These are phyloP conservation scores for Plestiodon gilberti DNA, from an alignment of 2,113 vertebrate genomes.

Conservation along the genomic window DNA sequence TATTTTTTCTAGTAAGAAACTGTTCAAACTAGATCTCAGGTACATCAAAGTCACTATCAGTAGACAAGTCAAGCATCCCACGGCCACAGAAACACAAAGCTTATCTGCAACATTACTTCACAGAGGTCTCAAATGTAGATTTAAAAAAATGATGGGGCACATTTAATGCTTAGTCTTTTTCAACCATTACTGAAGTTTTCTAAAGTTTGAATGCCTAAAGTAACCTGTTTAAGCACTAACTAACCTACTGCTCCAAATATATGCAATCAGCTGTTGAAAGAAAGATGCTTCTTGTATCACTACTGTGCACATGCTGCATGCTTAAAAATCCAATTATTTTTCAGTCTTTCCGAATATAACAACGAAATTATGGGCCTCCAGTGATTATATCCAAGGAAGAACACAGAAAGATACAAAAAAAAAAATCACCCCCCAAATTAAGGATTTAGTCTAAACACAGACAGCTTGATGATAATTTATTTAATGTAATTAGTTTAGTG, in stretches of 20 bases:
- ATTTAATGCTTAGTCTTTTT: neutral
- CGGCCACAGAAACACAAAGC: neutral
- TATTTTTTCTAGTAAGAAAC: neutral
- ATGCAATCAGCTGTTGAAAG: neutral
- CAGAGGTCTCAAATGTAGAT: neutral
- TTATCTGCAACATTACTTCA: neutral
- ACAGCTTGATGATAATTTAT: constrained; percentile 21
- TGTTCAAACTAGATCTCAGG: neutral
- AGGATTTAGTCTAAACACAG: constrained; percentile 26
- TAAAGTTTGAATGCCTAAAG: neutral
- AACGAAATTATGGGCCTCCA: constrained; percentile 4
- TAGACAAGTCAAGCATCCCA: neutral
- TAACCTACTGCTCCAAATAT: constrained; percentile 12
- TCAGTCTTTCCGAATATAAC: neutral
- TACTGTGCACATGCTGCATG: neutral
- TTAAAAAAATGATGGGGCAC: neutral
- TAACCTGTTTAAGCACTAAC: neutral
- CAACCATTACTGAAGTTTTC: neutral
- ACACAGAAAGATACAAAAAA: neutral
- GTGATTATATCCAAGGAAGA: neutral
- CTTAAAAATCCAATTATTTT: constrained; percentile 29
- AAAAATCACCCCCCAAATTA: neutral
- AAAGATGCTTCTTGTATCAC: neutral
- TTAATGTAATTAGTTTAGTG: neutral
- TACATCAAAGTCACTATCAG: neutral